Evolutionary conservation across 2,888 invertebrate genomes (phyloP), one percentile per base, ranked within the genome.

Genomic region (Vannuccia rotundouncinata): DNA sequence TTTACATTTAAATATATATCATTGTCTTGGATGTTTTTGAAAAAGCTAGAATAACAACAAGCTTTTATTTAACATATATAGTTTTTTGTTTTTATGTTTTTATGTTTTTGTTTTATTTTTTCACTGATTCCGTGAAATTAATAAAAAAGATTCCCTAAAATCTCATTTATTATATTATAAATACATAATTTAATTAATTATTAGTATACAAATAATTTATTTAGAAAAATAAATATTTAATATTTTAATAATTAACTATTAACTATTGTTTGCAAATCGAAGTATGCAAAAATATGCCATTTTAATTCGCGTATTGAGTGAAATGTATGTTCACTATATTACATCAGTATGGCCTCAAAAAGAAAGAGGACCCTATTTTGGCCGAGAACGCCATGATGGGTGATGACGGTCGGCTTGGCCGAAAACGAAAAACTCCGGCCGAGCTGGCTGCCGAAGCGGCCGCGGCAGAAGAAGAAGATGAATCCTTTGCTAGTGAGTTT

Each of bases 351-450:
- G 97, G 97, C 90, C 95, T 99, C 90, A 95, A 94, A 89, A 98
- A 98, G 91, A 95, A 94, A 89, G 95, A 96, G 88, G 95, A 95
- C 17, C n/a, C 13, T 89, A 79, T 81, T 30, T 86, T 86, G 74
- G 84, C 84, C 1, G 85, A 84, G 31, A 82, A 83, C 27, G 79
- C 22, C 5, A 30, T 29, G 25, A 31, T 25, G 79, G 81, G 80
- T 66, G 84, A 84, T 29, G 88, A 87, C 1, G 86, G 87, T 0
- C 83, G 88, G 31, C 91, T 97, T 86, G 97, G 96, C 93, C 93
- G 97, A 89, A 95, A 95, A 91, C 96, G 97, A 91, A 98, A 98
- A 90, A 97, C 97, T 82, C 97, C 97, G 0, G 97, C 96, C 89
- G 97, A 97, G 88, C 90, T 98, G 86, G 97, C 97, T 81, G 93